phyloP scores from a whole-genome alignment of 64 coral and sea anemone genomes.

The Pocillopora damicornis region DNA sequence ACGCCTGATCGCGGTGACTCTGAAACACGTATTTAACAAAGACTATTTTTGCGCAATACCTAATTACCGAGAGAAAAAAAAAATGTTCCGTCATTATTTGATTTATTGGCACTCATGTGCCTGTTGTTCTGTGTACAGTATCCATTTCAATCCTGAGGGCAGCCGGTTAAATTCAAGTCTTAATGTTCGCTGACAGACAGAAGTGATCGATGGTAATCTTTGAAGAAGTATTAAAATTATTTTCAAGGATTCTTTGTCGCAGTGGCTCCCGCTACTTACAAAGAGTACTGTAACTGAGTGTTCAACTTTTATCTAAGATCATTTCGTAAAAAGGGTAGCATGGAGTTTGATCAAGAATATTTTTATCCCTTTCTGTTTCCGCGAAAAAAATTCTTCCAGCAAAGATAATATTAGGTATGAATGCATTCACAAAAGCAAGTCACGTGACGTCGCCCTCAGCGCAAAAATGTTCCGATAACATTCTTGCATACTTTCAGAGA shows the following conservation, averaged over 20 bases:
- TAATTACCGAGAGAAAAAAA: too few relatives aligned
- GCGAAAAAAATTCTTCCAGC: neutral
- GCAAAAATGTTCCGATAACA: slow-evolving; percentile 16
- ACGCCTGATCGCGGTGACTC: too few relatives aligned
- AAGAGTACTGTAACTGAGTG: neutral
- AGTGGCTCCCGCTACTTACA: neutral
- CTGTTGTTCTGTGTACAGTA: neutral
- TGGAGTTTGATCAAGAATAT: too few relatives aligned
- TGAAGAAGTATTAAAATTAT: neutral
- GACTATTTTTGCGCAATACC: too few relatives aligned
- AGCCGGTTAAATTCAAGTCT: neutral
- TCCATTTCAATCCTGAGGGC: neutral
- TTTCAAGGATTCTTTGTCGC: neutral
- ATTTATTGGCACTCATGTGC: too few relatives aligned
- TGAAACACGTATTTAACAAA: too few relatives aligned
- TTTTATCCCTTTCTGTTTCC: neutral
- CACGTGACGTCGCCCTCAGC: neutral
- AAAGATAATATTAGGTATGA: neutral
- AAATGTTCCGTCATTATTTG: too few relatives aligned
- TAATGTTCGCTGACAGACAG: neutral
- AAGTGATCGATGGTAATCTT: neutral
- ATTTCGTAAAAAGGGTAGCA: too few relatives aligned
- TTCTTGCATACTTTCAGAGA: slow-evolving; percentile 4
- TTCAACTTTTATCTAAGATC: too few relatives aligned
- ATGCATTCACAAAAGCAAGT: neutral